These are phyloP conservation scores for Lithophane ornitopus DNA, from an alignment of 2,888 invertebrate genomes.

Conservation along the genomic window DNA sequence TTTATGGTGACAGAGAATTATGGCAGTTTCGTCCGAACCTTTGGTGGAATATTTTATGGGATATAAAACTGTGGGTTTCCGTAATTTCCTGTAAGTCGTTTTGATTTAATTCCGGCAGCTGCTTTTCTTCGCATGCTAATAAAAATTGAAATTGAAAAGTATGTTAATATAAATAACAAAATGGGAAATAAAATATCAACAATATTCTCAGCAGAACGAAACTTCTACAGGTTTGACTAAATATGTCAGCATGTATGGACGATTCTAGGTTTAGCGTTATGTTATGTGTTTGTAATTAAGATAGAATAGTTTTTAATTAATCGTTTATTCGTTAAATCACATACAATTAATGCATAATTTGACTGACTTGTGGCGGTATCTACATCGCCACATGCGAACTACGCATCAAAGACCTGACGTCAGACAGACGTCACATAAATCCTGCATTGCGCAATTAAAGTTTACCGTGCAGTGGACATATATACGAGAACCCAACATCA, in stretches of 20 bases:
- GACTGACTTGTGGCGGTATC: no score
- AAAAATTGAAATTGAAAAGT: not conserved
- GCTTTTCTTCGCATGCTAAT: conserved; percentile 6
- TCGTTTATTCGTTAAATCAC: no score
- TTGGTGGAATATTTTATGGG: conserved; percentile 42
- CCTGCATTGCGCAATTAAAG: no score
- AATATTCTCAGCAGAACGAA: not conserved
- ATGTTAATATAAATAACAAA: not conserved
- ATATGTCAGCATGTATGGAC: not conserved
- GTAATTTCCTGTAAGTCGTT: conserved; percentile 10
- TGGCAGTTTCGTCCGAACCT: conserved; percentile 52
- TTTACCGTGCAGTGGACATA: no score
- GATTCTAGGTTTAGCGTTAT: not conserved
- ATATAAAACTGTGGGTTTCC: conserved; percentile 27
- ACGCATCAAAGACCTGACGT: no score
- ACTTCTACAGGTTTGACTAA: not conserved
- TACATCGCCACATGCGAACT: no score
- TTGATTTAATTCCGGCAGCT: conserved; percentile 27
- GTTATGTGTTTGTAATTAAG: no score
- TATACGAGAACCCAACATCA: no score
- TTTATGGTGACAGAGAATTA: conserved; percentile 61
- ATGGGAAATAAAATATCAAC: not conserved
- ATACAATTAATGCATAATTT: no score
- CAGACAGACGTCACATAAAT: no score
- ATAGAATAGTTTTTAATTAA: no score